Conservation (phyloP, 2,888 invertebrate genomes). For the Luffia ferchaultella region DNA sequence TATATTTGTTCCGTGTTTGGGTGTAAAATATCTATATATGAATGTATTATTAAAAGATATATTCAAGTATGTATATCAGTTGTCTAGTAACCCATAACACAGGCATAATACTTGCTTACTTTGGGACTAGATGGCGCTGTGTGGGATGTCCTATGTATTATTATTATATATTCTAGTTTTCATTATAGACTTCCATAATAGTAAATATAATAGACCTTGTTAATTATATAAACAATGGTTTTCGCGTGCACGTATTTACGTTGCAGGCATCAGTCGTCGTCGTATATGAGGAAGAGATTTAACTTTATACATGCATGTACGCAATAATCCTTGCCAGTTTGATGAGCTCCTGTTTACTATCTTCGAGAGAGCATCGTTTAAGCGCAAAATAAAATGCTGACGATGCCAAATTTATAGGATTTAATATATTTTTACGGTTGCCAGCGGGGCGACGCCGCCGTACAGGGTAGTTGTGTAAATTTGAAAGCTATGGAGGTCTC, state of each 20-base stretch:
- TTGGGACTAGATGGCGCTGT: no score
- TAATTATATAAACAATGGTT: neutral
- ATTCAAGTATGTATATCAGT: no score
- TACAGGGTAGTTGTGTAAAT: conserved; percentile 6
- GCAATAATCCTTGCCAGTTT: conserved; percentile 37
- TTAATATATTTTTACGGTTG: conserved; percentile 50
- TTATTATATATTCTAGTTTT: no score
- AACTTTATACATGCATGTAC: conserved; percentile 30
- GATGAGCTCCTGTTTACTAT: conserved; percentile 49
- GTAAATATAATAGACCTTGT: no score
- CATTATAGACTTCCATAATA: no score
- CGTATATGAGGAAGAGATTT: neutral
- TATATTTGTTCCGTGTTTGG: no score
- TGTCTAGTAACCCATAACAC: no score
- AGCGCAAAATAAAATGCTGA: conserved; percentile 51
- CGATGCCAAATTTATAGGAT: conserved; percentile 51
- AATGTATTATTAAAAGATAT: no score
- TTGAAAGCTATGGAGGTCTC: conserved; percentile 2
- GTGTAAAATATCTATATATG: no score
- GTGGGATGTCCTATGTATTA: no score
- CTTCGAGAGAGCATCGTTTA: conserved; percentile 39
- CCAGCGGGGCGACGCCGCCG: conserved; percentile 25
- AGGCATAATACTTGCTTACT: no score
- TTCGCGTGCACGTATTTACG: neutral
- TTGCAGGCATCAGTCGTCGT: neutral